Conservation (phyloP, 2,113 vertebrate genomes). For the Ceratotherium simum region DNA sequence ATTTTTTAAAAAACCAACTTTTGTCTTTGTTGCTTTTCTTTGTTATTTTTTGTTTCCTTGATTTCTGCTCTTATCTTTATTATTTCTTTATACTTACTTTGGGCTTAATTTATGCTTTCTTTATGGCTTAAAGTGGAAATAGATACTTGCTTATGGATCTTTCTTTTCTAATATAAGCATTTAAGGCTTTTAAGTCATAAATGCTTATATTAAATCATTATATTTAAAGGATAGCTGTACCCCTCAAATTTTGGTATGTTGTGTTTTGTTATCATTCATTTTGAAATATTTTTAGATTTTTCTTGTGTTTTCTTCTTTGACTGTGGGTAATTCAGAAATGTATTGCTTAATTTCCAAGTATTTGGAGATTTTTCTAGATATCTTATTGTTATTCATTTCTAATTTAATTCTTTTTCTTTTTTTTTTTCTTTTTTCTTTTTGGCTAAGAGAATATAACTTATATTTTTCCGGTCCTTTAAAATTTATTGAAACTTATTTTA, state of each 20-base stretch:
- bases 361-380: background rate
- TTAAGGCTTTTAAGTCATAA: background rate
- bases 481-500: background rate
- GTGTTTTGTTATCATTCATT: background rate
- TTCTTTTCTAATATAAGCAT: background rate
- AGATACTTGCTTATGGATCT: background rate
- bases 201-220: background rate
- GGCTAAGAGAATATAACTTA: background rate
- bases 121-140: background rate
- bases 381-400: background rate
- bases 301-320: background rate
- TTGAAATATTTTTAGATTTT: background rate
- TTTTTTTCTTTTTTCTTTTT: background rate
- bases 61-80: background rate
- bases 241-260: background rate
- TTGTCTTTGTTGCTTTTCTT: background rate
- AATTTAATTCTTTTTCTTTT: background rate
- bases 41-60: background rate
- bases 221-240: background rate
- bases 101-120: background rate
- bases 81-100: background rate
- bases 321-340: background rate
- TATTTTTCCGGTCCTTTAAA: background rate
- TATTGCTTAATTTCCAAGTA: constrained; percentile 12
- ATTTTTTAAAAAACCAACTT: background rate